Evolutionary conservation across 2,888 invertebrate genomes (phyloP), one percentile per base, ranked within the genome.

Genomic region (Mythimna loreyi): DNA sequence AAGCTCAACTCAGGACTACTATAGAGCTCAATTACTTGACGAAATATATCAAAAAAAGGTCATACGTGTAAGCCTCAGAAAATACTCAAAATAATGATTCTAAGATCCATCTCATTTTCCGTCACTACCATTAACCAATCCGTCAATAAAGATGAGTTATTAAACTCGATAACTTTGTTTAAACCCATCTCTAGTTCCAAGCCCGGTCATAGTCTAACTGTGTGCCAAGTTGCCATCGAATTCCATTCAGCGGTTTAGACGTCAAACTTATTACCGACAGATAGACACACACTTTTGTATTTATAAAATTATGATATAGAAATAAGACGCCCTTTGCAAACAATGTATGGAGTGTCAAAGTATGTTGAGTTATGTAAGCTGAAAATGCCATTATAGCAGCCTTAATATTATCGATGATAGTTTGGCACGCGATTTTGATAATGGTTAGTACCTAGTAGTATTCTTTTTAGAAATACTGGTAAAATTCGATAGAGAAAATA

Each of bases 241-340:
- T 33, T 55, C 11, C 3, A 5, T 21, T 33, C 13, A 55, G 33
- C 53, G 5, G n/a, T n/a, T 21, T 33, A 55, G 33, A 6, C 13
- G 1, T 21, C 7, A 16, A 33, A 33, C n/a, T n/a, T 30, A 16
- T 30, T 21, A 33, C 21, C 21, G 13, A 55, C 33, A 21, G 23
- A 21, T 21, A 23, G 21, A 33, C 55, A 7, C 0, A 19, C 3
- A 50, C 50, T 50, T 50, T 25, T 2, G 23, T 2, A 49, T 23
- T 7, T 19, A 25, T 50, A 50, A 23, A 19, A 19, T 52, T 21
- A 23, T 53, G 19, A 2, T 30, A 30, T 53, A 3, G n/a, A 50
- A 13, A 19, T 50, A 60, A 49, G 62, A 61, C 43, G 56, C 55
- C 67, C 66, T 79, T 67, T 43, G 57, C 45, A 71, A 55, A 72